Percentiles rank a stretch among this genome's conserved stretches.
These are phyloP conservation scores for Babylonia areolata DNA, from an alignment of 1,140 invertebrate species.

Conservation along the genomic window DNA sequence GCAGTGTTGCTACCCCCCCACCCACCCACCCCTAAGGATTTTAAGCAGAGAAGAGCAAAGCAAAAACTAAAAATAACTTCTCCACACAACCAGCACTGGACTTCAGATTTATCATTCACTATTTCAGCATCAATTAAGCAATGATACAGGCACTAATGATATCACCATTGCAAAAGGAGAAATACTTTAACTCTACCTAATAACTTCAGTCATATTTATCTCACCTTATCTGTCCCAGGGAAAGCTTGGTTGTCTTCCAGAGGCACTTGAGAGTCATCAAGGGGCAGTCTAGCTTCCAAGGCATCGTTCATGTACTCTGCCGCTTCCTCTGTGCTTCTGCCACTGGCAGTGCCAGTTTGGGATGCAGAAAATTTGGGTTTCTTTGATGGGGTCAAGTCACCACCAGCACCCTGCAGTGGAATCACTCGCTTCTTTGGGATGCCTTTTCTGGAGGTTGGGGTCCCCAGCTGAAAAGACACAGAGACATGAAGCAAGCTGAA, in stretches of 20 bases:
- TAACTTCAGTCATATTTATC: no score
- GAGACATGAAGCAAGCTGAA: no score
- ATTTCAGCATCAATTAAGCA: no score
- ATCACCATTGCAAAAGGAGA: no score
- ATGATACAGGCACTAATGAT: no score
- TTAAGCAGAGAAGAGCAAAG: no score
- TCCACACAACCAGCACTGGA: no score
- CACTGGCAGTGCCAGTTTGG: not conserved
- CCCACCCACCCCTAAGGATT: no score
- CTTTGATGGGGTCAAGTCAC: not conserved
- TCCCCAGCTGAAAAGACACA: not conserved
- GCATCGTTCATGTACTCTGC: constrained; percentile 14
- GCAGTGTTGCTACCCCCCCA: no score
- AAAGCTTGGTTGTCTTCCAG: constrained; percentile 4
- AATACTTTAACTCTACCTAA: no score
- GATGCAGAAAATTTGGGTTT: not conserved
- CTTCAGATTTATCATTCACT: no score
- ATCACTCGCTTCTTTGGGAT: not conserved
- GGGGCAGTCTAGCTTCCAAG: not conserved
- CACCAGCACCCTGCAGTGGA: not conserved
- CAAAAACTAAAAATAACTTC: no score
- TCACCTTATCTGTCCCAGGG: not conserved
- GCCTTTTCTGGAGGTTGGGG: not conserved
- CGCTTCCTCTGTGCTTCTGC: not conserved
- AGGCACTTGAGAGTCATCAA: constrained; percentile 10